Base-by-base conservation (phyloP, 2,113 vertebrate species). In the Microcebus ravelobensis region DNA sequence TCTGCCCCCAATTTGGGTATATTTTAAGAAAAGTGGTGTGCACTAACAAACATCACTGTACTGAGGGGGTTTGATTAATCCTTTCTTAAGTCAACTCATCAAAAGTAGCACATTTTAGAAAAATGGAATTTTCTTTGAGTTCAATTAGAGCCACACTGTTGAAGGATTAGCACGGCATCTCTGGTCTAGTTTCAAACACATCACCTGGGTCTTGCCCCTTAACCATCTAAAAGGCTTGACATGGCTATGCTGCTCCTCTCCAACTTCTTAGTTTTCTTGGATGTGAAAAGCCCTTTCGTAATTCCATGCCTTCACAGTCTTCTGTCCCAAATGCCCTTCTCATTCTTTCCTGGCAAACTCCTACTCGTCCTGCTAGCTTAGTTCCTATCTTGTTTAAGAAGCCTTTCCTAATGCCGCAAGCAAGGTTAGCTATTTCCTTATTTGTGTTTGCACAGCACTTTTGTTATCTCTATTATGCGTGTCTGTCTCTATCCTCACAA, bases 11-110 rank as follows among this genome's bases (percentile, higher is more conserved):
- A 59, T 96, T 96, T 71, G 77, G 96, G 63, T 89, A 65, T 2
- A 14, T 97, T 98, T 97, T 97, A 81, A 96, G 91, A 96, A 76
- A 86, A 97, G 55, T 50, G 82, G n/a, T 96, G 9, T 36, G 17
- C 76, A 88, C 42, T 94, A 73, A 85, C 92, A 97, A 93, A 88
- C 0, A 10, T 81, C 96, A 23, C 50, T 20, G 11, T 97, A 17
- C 61, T 29, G 13, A 74, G 23, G 68, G 84, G 36, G 2, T 67
- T 82, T 67, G 87, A 63, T 45, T 73, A 52, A 55, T 8, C 12
- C 18, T 73, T 95, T 90, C 80, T 87, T 91, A 83, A 93, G 13
- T 14, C 93, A 65, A 80, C 52, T 45, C 29, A 31, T 86, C 63
- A 70, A 67, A 94, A 90, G n/a, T 91, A 67, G 11, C 36, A 21